Evolutionary conservation across 2,797 vertebrate genomes (phyloP).

Genomic region (Myotis findleyi): DNA sequence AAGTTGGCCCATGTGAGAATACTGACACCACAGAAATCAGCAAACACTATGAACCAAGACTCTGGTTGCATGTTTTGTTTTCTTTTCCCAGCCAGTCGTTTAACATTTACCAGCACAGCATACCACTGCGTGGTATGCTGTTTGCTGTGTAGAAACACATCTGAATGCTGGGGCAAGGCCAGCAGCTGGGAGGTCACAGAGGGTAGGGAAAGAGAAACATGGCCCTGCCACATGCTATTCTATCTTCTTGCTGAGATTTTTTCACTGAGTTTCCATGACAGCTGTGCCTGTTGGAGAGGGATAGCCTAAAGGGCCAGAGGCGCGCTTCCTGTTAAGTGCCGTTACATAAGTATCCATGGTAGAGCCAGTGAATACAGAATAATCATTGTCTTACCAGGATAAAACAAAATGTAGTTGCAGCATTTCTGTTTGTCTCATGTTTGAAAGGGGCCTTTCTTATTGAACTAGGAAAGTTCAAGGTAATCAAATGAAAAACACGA

Average conservation of each 20-base stretch:
- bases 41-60: neutral
- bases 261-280: neutral
- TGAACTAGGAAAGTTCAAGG: neutral
- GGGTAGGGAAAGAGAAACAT: neutral
- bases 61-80: neutral
- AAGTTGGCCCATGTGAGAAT: neutral
- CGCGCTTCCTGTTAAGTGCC: slow-evolving; percentile 9
- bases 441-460: neutral
- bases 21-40: neutral
- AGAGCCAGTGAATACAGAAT: neutral
- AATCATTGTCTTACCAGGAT: neutral
- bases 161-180: neutral
- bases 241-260: slow-evolving; percentile 48
- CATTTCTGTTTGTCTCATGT: neutral
- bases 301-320: neutral
- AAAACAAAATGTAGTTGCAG: slow-evolving; percentile 22
- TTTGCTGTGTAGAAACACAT: neutral
- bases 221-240: neutral
- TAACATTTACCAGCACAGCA: neutral
- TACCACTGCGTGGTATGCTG: neutral
- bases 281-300: slow-evolving; percentile 25
- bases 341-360: neutral
- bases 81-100: neutral
- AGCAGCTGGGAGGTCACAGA: neutral
- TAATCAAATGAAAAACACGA: neutral